Evolutionary conservation across 2,888 invertebrate species (phyloP).

Genomic region (Calameuta pallipes): DNA sequence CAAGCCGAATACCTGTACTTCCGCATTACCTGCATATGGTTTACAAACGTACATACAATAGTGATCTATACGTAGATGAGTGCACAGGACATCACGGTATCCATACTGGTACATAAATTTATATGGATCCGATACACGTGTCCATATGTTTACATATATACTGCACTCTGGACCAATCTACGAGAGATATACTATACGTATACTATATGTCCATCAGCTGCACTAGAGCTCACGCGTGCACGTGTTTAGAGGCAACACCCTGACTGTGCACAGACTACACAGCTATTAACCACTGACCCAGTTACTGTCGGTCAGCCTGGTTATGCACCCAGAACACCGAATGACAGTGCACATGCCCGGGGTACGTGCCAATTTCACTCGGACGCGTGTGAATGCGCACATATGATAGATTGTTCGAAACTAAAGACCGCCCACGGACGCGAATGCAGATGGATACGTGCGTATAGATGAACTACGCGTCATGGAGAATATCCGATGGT

Average conservation of each 20-base stretch:
- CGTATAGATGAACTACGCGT: too few relatives aligned
- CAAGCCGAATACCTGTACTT: not conserved
- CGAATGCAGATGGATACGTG: not conserved
- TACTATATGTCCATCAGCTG: not conserved
- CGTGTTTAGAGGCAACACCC: not conserved
- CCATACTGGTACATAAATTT: not conserved
- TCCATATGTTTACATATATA: not conserved
- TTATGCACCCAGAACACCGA: not conserved
- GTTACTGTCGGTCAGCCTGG: not conserved
- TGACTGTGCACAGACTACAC: not conserved
- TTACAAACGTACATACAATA: not conserved
- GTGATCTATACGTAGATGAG: not conserved
- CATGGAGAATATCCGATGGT: not conserved
- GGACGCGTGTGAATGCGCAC: not conserved
- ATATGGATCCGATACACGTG: not conserved
- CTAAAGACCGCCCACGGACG: not conserved
- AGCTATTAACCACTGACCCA: not conserved
- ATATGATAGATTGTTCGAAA: not conserved
- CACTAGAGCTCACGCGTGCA: not conserved
- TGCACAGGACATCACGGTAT: not conserved
- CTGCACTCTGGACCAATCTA: too few relatives aligned
- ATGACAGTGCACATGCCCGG: not conserved
- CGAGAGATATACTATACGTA: too few relatives aligned
- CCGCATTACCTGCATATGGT: not conserved
- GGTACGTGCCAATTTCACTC: not conserved